Base-by-base conservation (phyloP, 2,888 invertebrate species). In the Lysandra coridon region DNA sequence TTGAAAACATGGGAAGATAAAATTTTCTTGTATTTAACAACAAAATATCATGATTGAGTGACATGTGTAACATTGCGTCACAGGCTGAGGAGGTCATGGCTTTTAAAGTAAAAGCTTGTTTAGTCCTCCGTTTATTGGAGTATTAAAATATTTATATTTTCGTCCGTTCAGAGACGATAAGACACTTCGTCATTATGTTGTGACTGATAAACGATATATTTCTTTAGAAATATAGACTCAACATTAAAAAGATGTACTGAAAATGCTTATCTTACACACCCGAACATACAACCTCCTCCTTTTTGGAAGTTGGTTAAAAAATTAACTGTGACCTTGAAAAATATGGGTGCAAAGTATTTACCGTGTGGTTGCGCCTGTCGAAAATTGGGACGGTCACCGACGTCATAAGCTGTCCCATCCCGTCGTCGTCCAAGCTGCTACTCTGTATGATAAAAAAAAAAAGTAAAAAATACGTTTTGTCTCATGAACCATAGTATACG, bases 301-400 rank as follows among this genome's bases (percentile, higher is more conserved):
- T 33, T 33, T 33, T 33, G 33, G 33, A 33, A 33, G 33, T 33
- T 2, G 33, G 33, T 33, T 33, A 33, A 14, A 53, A 53, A 53
- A 53, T 53, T 53, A 1, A 6, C 6, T 40, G 12, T 53, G 53
- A 2, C 1, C 6, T 40, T 40, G 1, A 62, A 10, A 4, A 7
- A 7, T 73, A 64, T 53, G 12, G 14, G 44, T 44, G 44, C 10
- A 10, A 49, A 17, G 40, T 78, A 84, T 84, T 83, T 94, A 97
- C 97, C 90, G 98, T 97, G 92, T 97, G 97, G 92, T 98, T 98
- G 90, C 98, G 96, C 89, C 97, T 97, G 95, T 99, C 98, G 93
- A 99, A 98, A 85, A 99, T 98, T 62, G 99, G 99, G 83, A 98
- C 97, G 79, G 98, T 97, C 82, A 99, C 98, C 79, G 99, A 98